Evolutionary conservation across 2,888 invertebrate genomes (phyloP).

Genomic region (Diplazon laetatorius): DNA sequence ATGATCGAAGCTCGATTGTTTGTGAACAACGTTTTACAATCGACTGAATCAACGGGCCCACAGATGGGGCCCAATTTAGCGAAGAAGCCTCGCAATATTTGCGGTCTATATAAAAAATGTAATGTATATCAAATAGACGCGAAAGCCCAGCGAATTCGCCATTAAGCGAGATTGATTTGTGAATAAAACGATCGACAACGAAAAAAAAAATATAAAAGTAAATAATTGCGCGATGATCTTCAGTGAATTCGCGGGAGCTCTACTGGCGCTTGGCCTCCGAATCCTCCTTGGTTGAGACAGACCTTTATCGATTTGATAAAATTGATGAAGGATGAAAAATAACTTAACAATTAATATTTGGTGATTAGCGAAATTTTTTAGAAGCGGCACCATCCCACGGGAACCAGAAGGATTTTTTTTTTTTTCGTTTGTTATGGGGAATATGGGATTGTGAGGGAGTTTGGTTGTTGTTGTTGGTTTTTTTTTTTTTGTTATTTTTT

Average conservation of each 20-base stretch:
- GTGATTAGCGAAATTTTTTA: constrained; percentile 74
- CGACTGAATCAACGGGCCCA: constrained; percentile 1
- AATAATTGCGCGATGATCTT: constrained; percentile 26
- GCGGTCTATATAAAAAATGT: not conserved
- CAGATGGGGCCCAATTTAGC: not conserved
- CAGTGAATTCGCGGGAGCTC: constrained; percentile 3
- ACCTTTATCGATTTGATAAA: constrained; percentile 75
- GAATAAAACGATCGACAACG: not conserved
- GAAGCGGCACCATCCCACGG: constrained; percentile 67
- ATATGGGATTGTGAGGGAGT: constrained; percentile 20
- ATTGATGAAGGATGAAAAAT: constrained; percentile 67
- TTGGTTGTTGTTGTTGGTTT: too few relatives aligned
- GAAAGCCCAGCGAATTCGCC: constrained; percentile 29
- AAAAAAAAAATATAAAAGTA: not conserved
- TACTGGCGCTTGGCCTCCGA: constrained; percentile 71
- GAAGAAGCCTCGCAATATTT: constrained; percentile 15
- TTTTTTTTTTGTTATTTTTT: constrained; percentile 25
- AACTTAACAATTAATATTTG: constrained; percentile 73
- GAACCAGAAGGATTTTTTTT: constrained; percentile 49
- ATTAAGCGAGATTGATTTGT: constrained; percentile 24
- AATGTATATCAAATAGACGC: constrained; percentile 10
- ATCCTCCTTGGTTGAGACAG: constrained; percentile 76
- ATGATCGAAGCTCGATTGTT: constrained; percentile 12
- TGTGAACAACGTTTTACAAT: not conserved
- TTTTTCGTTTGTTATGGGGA: constrained; percentile 18